These are phyloP conservation scores for Tauraco erythrolophus DNA, from an alignment of 2,113 vertebrate species.

Conservation along the genomic window DNA sequence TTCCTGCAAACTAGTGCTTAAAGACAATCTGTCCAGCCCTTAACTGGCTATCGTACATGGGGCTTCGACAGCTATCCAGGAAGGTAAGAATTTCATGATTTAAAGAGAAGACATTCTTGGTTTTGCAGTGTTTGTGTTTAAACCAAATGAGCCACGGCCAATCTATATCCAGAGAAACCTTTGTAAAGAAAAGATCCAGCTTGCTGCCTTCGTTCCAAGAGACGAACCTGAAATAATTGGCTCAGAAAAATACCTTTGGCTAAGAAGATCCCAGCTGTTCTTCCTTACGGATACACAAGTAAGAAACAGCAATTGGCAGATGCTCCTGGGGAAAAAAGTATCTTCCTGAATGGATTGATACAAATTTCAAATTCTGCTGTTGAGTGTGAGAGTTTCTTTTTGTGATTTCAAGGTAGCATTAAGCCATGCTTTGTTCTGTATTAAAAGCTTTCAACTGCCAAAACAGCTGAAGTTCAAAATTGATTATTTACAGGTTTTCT, in stretches of 20 bases:
- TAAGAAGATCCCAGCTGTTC: constrained; percentile 89
- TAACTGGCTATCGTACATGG: background rate
- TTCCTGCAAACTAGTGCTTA: background rate
- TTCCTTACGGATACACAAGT: constrained; percentile 89
- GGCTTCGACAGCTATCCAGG: background rate
- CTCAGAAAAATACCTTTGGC: constrained; percentile 87
- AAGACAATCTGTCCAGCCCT: background rate
- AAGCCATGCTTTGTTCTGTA: background rate
- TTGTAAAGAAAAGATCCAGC: constrained; percentile 82
- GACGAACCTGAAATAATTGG: constrained; percentile 80
- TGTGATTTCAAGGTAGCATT: background rate
- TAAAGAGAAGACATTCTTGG: background rate
- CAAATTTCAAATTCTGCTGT: background rate
- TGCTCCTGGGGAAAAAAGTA: background rate
- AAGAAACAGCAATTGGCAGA: constrained; percentile 16
- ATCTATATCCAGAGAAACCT: constrained; percentile 87
- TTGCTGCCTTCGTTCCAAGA: constrained; percentile 88
- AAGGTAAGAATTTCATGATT: background rate
- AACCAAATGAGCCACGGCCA: constrained; percentile 87
- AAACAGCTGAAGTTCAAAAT: background rate
- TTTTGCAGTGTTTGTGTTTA: constrained; percentile 93
- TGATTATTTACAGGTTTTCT: background rate
- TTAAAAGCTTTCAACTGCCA: background rate
- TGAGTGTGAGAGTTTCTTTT: background rate
- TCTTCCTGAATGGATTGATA: background rate